A percentile compares a stretch with the other conserved stretches of the same genome.
Conservation (phyloP, 2,797 vertebrate genomes). For the Spizella passerina region DNA sequence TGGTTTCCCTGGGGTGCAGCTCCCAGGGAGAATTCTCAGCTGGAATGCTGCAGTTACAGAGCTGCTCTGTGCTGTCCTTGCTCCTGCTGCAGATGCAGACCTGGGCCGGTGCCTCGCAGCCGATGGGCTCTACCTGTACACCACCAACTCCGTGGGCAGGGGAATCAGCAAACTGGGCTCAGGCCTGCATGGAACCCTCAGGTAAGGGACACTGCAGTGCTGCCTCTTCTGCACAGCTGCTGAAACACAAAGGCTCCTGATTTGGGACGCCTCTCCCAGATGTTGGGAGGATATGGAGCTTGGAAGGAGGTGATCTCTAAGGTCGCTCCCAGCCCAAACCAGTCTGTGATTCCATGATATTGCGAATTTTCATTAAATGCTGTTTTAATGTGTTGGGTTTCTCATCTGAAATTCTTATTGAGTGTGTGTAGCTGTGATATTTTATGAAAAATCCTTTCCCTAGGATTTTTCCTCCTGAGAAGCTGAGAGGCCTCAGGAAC, state of each 20-base stretch:
- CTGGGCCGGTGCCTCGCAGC: constrained; percentile 95
- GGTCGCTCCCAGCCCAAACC: neutral
- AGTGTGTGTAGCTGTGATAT: neutral
- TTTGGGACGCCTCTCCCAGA: neutral
- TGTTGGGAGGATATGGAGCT: neutral
- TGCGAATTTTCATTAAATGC: neutral
- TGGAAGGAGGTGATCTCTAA: neutral
- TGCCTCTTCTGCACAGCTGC: neutral
- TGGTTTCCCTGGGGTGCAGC: neutral
- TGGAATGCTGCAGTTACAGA: neutral
- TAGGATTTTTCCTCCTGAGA: too few relatives aligned
- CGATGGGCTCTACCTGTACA: constrained; percentile 96
- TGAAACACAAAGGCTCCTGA: neutral
- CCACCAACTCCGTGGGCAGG: constrained; percentile 96
- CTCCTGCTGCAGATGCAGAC: constrained; percentile 87
- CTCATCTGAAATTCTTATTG: neutral
- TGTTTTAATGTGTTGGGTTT: neutral
- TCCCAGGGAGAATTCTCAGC: neutral
- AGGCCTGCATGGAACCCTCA: constrained; percentile 95
- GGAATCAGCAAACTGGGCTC: constrained; percentile 97
- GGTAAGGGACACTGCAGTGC: constrained; percentile 79
- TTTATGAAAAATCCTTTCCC: too few relatives aligned
- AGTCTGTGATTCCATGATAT: neutral
- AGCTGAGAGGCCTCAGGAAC: too few relatives aligned
- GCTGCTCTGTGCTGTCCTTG: neutral